Evolutionary conservation across 2,113 vertebrate genomes (phyloP).

Genomic region (Nothobranchius kuhntae): DNA sequence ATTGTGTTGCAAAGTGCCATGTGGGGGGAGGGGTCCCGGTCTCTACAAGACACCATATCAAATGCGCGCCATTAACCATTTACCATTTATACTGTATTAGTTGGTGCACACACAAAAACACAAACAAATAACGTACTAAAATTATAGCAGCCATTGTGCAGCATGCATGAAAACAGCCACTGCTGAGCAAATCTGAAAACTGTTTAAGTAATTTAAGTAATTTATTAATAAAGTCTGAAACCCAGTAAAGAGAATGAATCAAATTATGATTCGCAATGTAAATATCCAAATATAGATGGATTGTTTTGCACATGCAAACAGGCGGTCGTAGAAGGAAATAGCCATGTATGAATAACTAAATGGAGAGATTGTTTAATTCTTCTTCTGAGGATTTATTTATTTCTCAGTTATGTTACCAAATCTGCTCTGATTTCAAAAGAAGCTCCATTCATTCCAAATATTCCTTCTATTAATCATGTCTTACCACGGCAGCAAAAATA

Average conservation of each 20-base stretch:
- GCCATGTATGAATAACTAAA: constrained; percentile 1
- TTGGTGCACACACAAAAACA: too few relatives aligned
- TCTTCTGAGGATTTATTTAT: neutral
- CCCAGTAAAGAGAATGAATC: neutral
- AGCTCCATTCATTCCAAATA: neutral
- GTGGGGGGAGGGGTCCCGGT: too few relatives aligned
- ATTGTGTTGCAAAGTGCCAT: too few relatives aligned
- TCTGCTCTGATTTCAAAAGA: neutral
- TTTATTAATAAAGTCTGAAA: neutral
- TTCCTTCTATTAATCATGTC: too few relatives aligned
- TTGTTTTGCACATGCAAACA: neutral
- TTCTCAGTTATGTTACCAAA: neutral
- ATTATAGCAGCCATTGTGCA: too few relatives aligned
- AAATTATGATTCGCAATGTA: neutral
- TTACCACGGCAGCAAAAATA: too few relatives aligned
- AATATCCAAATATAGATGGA: neutral
- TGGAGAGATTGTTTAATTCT: neutral
- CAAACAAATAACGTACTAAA: too few relatives aligned
- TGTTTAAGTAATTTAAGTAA: neutral
- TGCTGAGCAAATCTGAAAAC: too few relatives aligned
- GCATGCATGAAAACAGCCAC: too few relatives aligned
- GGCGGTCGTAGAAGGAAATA: constrained; percentile 1
- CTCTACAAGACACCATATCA: too few relatives aligned
- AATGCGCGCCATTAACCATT: too few relatives aligned
- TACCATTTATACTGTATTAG: too few relatives aligned